These are phyloP conservation scores for Brienomyrus longianalis DNA, from an alignment of 2,113 vertebrate species.

Conservation along the genomic window DNA sequence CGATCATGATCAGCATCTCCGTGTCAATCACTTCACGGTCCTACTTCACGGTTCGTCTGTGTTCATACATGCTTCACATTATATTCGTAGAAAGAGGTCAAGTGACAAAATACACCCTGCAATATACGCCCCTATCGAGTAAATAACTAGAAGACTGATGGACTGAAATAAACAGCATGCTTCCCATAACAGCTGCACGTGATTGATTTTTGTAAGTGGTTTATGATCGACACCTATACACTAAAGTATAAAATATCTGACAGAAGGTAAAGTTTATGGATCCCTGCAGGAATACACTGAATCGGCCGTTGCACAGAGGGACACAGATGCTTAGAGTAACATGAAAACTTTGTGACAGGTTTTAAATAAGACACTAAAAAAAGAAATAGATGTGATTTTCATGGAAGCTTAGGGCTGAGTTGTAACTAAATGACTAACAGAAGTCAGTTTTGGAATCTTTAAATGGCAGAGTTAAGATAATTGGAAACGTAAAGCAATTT, in stretches of 20 bases:
- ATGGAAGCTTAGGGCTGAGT: conserved; percentile 46
- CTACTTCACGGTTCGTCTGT: background rate
- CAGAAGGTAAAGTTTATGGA: background rate
- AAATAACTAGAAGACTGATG: background rate
- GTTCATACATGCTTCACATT: background rate
- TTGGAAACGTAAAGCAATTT: conserved; percentile 41
- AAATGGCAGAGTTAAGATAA: conserved; percentile 39
- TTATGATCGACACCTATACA: background rate
- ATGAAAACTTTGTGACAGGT: background rate
- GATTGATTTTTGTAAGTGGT: background rate
- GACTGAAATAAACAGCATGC: background rate
- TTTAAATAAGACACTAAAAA: conserved; percentile 7
- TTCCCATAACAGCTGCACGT: background rate
- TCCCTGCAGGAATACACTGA: background rate
- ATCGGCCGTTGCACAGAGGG: background rate
- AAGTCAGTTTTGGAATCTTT: conserved; percentile 25
- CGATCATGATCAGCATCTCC: background rate
- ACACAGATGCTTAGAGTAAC: background rate
- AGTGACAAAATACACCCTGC: background rate
- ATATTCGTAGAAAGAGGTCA: background rate
- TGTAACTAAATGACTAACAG: conserved; percentile 36
- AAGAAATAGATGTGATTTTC: conserved; percentile 36
- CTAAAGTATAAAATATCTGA: background rate
- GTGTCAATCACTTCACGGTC: background rate
- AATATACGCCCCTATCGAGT: background rate